Conservation (phyloP, 2,797 vertebrate species). For the Alosa sapidissima region DNA sequence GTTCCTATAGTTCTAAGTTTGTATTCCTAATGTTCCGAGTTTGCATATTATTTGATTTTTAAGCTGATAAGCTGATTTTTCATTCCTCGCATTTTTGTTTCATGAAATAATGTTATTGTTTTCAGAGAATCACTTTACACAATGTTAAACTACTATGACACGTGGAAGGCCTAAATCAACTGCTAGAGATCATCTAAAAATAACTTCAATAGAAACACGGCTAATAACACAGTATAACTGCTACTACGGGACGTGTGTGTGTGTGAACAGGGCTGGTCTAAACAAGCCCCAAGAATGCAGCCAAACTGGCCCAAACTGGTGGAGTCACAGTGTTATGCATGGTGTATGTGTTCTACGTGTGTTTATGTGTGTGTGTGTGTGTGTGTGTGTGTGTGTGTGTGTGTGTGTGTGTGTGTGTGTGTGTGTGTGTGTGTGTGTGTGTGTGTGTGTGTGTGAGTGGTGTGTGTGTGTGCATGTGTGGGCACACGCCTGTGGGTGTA, state of each 20-base stretch:
- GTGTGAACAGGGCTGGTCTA: neutral
- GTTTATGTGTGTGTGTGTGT: neutral
- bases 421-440: neutral
- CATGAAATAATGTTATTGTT: no score
- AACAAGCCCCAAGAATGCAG: conserved; percentile 17
- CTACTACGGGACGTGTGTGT: neutral
- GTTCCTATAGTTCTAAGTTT: no score
- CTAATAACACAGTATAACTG: neutral
- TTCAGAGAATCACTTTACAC: no score
- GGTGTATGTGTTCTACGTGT: neutral
- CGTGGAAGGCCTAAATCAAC: no score
- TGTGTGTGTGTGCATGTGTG: neutral
- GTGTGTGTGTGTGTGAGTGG: neutral
- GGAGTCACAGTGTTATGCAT: neutral
- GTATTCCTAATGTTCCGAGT: no score
- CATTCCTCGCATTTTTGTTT: no score
- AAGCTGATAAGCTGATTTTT: no score
- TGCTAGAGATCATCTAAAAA: no score
- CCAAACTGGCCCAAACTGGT: neutral
- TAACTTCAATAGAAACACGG: no score
- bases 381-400: conserved; percentile 2
- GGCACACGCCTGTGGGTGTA: neutral
- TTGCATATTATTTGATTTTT: no score
- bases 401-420: neutral
- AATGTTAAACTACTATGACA: no score